phyloP scores from a whole-genome alignment of 2,113 vertebrate genomes.

The Alethe diademata region DNA sequence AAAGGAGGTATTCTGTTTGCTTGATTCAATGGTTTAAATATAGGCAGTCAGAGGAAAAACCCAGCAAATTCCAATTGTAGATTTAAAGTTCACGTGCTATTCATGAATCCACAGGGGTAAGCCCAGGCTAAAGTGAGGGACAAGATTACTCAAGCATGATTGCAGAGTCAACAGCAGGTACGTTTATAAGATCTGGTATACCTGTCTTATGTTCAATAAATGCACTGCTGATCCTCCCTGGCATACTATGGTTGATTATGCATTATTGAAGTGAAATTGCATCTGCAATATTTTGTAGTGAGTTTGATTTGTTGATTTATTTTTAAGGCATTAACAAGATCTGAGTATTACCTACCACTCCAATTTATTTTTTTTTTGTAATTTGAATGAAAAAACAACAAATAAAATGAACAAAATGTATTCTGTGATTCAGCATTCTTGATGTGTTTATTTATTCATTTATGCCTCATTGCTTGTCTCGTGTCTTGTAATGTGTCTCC shows the following conservation, averaged over 20 bases:
- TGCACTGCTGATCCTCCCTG: not conserved
- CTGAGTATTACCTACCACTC: not conserved
- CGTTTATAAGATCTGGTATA: not conserved
- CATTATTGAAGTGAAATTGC: not conserved
- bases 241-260: not conserved
- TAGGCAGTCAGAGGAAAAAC: not conserved
- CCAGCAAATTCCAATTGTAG: not conserved
- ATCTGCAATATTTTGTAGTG: not conserved
- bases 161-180: not conserved
- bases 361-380: not conserved
- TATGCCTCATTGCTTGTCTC: not conserved
- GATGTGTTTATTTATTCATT: conserved; percentile 12
- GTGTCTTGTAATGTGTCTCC: not conserved
- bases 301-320: not conserved
- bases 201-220: not conserved
- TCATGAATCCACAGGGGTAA: not conserved
- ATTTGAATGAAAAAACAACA: not conserved
- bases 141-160: not conserved
- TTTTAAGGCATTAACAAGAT: not conserved
- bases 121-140: not conserved
- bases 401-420: not conserved
- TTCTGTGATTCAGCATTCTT: not conserved
- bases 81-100: not conserved
- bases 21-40: not conserved
- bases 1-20: not conserved